These are phyloP conservation scores for Chaenogobius annularis DNA, from an alignment of 2,113 vertebrate genomes.

Conservation along the genomic window DNA sequence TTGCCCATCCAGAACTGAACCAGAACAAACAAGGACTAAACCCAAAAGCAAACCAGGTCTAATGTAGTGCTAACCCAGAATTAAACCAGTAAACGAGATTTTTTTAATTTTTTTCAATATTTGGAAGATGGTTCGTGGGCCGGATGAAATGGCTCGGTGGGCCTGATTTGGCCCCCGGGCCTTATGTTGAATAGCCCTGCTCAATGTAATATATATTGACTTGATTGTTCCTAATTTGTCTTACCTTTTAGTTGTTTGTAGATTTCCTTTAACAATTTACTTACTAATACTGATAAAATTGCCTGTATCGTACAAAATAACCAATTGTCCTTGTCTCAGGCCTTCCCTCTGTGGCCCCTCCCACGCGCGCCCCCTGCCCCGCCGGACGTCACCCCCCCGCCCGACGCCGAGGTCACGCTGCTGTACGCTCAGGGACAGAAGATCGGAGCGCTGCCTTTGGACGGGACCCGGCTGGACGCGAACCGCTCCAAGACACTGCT, in stretches of 20 bases:
- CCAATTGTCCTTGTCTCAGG: slow-evolving; percentile 69
- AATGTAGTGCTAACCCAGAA: too few relatives aligned
- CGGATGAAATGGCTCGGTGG: too few relatives aligned
- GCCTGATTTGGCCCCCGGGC: too few relatives aligned
- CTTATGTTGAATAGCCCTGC: too few relatives aligned
- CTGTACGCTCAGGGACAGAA: slow-evolving; percentile 96
- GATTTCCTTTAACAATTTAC: not conserved
- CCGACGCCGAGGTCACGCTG: slow-evolving; percentile 79
- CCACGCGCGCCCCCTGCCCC: slow-evolving; percentile 77
- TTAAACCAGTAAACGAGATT: too few relatives aligned
- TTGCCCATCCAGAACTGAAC: too few relatives aligned
- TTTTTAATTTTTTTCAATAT: too few relatives aligned
- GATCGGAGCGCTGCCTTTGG: slow-evolving; percentile 89
- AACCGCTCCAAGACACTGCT: slow-evolving; percentile 83
- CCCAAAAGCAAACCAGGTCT: too few relatives aligned
- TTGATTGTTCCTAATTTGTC: not conserved
- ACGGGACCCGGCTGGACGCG: slow-evolving; percentile 84
- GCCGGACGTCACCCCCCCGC: slow-evolving; percentile 83
- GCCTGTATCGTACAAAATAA: not conserved
- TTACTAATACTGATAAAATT: not conserved
- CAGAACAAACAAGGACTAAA: too few relatives aligned
- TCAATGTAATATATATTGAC: too few relatives aligned
- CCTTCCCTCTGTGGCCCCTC: slow-evolving; percentile 84
- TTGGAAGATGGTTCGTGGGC: too few relatives aligned
- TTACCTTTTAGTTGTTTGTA: not conserved